Evolutionary conservation across 1,140 invertebrate genomes (phyloP), one percentile per base, ranked within the genome.

Genomic region (Drosophila sucinea): DNA sequence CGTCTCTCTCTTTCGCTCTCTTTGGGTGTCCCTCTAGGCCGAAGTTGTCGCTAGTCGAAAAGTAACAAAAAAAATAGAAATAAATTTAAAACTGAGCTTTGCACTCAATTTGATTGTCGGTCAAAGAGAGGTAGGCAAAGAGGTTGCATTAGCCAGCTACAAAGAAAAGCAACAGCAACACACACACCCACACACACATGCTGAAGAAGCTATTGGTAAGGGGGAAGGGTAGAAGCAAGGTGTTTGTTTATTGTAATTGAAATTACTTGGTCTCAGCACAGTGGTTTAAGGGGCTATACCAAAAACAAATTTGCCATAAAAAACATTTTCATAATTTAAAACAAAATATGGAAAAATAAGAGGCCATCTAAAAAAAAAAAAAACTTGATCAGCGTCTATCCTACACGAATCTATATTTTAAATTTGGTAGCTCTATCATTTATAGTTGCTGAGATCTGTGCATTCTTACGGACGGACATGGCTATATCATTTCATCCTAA

Each of bases 81-180:
- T 70, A 81, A 73, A 84, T 47, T 77, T 11, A 64, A 67, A 41
- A 66, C 78, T 64, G 79, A 86, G 83, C 82, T 86, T 82, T 86
- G 83, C 76, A 86, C 83, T 86, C 83, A 76, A 79, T 86, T 82
- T 77, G 65, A 85, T 77, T 81, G 81, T 56, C 33, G 57, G 55
- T 62, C 69, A 51, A 23, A 44, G 40, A 57, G 72, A 51, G 35
- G 38, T 40, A 30, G 44, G n/a, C 44, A 3, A 51, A 51, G 44
- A 51, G 44, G 7, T 60, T 35, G 27, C 41, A 65, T 35, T 47
- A 11, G 17, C 62, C 30, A 74, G 27, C 30, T 35, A 47, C 51
- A 63, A 56, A 33, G 58, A 11, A 8, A 11, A 65, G 35, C 64
- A 66, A 67, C 54, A 75, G 47, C 29, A n/a, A 40, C 30, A 55